phyloP scores from a whole-genome alignment of 2,113 vertebrate species.

The Podarcis cretensis region DNA sequence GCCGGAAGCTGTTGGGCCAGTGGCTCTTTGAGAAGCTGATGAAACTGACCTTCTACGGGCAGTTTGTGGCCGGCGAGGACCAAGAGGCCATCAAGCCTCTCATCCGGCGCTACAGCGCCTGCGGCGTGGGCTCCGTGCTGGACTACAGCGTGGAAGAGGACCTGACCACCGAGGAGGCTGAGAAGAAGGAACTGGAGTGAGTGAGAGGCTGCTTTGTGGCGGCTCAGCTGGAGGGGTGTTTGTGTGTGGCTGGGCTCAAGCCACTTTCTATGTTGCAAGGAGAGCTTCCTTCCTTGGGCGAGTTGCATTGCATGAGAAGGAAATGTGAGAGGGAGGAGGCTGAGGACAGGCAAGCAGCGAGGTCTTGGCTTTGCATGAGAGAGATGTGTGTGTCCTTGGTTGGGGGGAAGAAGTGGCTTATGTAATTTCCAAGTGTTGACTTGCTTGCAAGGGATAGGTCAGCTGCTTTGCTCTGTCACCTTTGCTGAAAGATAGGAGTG shows the following conservation, averaged over 20 bases:
- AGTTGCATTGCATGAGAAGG: neutral
- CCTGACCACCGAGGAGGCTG: constrained; percentile 75
- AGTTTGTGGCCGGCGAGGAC: constrained; percentile 94
- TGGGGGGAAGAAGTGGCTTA: neutral
- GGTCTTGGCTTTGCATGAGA: neutral
- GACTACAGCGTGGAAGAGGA: constrained; percentile 92
- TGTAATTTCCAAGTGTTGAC: neutral
- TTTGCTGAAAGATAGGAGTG: neutral
- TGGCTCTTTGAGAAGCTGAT: constrained; percentile 83
- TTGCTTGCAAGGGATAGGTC: neutral
- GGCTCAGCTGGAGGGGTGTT: neutral
- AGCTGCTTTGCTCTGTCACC: neutral
- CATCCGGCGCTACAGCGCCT: constrained; percentile 83
- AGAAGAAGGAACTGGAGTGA: constrained; percentile 79
- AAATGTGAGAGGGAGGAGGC: neutral
- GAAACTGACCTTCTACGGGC: constrained; percentile 95
- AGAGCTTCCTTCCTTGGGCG: too few species aligned
- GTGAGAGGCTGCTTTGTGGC: constrained; percentile 62
- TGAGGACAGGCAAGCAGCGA: neutral
- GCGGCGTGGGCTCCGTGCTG: constrained; percentile 88
- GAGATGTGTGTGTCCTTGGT: neutral
- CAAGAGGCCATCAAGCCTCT: constrained; percentile 86
- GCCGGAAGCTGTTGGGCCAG: constrained; percentile 82
- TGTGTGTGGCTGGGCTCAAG: neutral
- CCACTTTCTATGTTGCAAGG: neutral